A percentile compares a stretch with the other conserved stretches of the same genome.
phyloP scores from a whole-genome alignment of 2,888 invertebrate genomes.

The Chrysolina americana region DNA sequence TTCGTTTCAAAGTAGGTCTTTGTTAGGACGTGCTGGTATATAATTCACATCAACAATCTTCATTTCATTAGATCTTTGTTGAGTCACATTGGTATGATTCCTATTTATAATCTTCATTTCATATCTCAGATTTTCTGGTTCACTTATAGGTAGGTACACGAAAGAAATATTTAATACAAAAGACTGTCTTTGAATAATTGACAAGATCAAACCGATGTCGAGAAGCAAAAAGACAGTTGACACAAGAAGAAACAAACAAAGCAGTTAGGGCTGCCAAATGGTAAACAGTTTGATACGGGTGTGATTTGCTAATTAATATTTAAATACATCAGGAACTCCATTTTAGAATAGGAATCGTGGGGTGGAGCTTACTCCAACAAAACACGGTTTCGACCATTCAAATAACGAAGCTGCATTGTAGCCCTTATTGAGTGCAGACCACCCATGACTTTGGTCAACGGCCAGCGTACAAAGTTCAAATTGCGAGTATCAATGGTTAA shows the following conservation, averaged over 20 bases:
- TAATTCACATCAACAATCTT: too few relatives aligned
- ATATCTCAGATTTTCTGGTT: too few relatives aligned
- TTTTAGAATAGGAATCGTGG: slow-evolving; percentile 60
- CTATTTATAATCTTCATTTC: too few relatives aligned
- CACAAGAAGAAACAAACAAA: slow-evolving; percentile 51
- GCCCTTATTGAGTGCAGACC: slow-evolving; percentile 54
- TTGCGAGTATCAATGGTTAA: slow-evolving; percentile 22
- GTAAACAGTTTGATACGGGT: slow-evolving; percentile 60
- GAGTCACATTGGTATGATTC: too few relatives aligned
- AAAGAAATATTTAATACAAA: neutral
- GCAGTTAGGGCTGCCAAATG: slow-evolving; percentile 49
- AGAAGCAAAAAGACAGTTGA: slow-evolving; percentile 38
- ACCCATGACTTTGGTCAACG: slow-evolving; percentile 38
- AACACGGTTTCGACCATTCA: slow-evolving; percentile 60
- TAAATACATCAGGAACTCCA: slow-evolving; percentile 60
- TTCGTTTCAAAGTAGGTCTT: too few relatives aligned
- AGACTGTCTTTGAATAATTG: slow-evolving; percentile 41
- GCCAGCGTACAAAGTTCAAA: slow-evolving; percentile 36
- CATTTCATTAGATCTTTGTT: too few relatives aligned
- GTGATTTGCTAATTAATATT: slow-evolving; percentile 63
- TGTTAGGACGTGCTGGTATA: too few relatives aligned
- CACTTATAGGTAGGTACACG: too few relatives aligned
- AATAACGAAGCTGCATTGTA: slow-evolving; percentile 55
- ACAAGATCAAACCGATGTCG: slow-evolving; percentile 36
- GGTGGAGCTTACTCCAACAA: slow-evolving; percentile 62